phyloP scores from a whole-genome alignment of 2,888 invertebrate species.

The Nebria brevicollis region DNA sequence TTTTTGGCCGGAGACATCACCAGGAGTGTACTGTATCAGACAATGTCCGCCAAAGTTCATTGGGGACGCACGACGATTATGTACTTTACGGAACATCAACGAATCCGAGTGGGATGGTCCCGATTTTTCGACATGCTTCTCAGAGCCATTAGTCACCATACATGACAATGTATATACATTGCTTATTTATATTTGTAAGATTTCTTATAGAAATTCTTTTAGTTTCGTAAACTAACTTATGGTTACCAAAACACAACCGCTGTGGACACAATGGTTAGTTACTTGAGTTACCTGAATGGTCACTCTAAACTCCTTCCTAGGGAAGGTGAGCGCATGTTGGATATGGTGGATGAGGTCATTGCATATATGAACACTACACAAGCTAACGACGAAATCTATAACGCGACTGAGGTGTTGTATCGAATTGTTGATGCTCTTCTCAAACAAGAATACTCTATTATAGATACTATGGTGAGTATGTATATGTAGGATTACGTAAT shows the following conservation, averaged over 20 bases:
- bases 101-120: conserved; percentile 79
- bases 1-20: conserved; percentile 76
- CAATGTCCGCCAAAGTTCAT: conserved; percentile 54
- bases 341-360: conserved; percentile 69
- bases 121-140: conserved; percentile 79
- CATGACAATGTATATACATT: conserved; percentile 69
- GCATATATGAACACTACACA: conserved; percentile 65
- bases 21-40: conserved; percentile 62
- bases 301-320: conserved; percentile 70
- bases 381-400: conserved; percentile 63
- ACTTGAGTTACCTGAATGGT: conserved; percentile 67
- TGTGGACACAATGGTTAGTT: conserved; percentile 67
- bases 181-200: too few relatives aligned
- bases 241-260: conserved; percentile 74
- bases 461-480: conserved; percentile 75
- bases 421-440: conserved; percentile 74
- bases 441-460: conserved; percentile 73
- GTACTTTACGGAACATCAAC: conserved; percentile 70
- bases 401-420: conserved; percentile 68
- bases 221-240: conserved; percentile 68
- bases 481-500: too few relatives aligned
- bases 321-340: conserved; percentile 72
- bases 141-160: conserved; percentile 71
- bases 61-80: conserved; percentile 67
- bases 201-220: conserved; percentile 42